Evolutionary conservation across 2,113 vertebrate species (phyloP), one percentile per base, ranked within the genome.

Genomic region (Eleginops maclovinus): DNA sequence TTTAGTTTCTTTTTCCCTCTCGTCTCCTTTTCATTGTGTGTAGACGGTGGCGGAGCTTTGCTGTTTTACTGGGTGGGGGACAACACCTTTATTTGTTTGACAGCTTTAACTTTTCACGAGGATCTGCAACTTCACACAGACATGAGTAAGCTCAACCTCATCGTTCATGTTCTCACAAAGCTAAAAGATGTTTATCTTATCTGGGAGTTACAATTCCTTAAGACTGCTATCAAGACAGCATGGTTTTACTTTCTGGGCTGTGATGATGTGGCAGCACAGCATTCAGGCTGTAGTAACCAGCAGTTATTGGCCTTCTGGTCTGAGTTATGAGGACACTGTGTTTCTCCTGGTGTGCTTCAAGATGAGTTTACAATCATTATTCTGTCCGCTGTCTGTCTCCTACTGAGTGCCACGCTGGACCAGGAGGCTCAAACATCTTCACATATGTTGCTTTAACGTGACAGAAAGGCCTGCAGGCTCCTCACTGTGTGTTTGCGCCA

Each of bases 401-500:
- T 53, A 22, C 87, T 78, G 91, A 72, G 91, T 83, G 74, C 63
- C 83, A 63, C 58, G 53, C 69, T 70, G 78, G 75, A 89, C 74
- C 79, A 66, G 85, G 82, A 88, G 58, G 72, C 76, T 74, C 26
- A 79, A 72, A 70, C 74, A 78, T 85, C 86, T 72, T 75, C 79
- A 85, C 87, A 87, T 86, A 77, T 87, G 90, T 83, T 87, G 65
- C 75, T 87, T 86, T 74, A 80, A n/a, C 64, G 82, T 77, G 78
- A 75, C 31, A 40, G 26, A 90, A 80, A 81, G 61, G 71, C 81
- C 86, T 58, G 71, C 83, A 65, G 82, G 84, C 69, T 71, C 55
- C 28, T 68, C 77, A 84, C 3, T 24, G 16, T 78, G 72, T 67
- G 66, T 70, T 50, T 75, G 44, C 60, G 68, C 69, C 40, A 40